Base-by-base conservation (phyloP, 2,888 invertebrate species). In the Sarcophaga variegata region DNA sequence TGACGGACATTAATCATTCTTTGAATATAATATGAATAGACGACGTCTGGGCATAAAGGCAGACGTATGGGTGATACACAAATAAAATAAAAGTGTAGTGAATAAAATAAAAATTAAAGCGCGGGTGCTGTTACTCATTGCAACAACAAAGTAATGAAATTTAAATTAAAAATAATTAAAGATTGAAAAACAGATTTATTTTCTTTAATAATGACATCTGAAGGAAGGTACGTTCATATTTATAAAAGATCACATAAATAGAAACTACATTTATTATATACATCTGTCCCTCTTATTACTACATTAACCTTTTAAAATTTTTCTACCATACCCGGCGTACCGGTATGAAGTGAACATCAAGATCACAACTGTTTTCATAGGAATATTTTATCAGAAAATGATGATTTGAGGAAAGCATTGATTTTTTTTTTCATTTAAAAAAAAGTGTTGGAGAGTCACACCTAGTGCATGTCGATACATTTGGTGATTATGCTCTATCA, bases 1-100 rank as follows among this genome's bases (percentile, higher is more conserved):
- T 78, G 83, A 80, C 71, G 75, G 72, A 80, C 84, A 88, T 88
- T 84, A 88, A 88, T 88, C 88, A 86, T 88, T 25, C 84, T 84
- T 86, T 84, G 84, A 81, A 81, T 75, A 69, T n/a, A 64, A 10
- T 27, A 49, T 54, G 62, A 45, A 62, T 25, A 59, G 37, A 37
- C 8, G 37, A 37, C 8, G 37, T 37, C 8, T 37, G 37, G 12
- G 25, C 45, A 66, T 59, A 6, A 14, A 66, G 37, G 47, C 25
- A 45, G 4, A 64, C 45, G 4, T 2, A 72, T 5, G 14, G 11
- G n/a, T 11, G n/a, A 63, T 22, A 47, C 4, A 54, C 12, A 72
- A 67, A 59, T 27, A 66, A 45, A 60, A 66, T 47, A 27, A 76
- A 80, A 59, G 8, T 71, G 54, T 2, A 47, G 74, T 4, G 14